Evolutionary conservation across 2,113 vertebrate genomes (phyloP).

Genomic region (Pan troglodytes): DNA sequence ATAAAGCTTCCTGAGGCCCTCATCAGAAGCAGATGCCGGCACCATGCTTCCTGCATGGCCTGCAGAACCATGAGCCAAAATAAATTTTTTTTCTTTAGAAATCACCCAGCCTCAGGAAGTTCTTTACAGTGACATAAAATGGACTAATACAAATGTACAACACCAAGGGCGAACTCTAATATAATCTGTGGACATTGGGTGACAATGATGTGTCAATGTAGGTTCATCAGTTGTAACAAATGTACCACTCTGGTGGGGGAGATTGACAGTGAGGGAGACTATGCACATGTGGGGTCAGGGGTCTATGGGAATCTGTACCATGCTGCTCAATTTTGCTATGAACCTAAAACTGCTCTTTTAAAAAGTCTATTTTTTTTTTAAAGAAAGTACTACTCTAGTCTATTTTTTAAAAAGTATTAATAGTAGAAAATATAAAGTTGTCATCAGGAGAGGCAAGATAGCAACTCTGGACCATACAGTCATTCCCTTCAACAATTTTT

Average conservation of each 20-base stretch:
- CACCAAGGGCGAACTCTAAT: background rate
- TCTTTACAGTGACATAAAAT: too few species aligned
- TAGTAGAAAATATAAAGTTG: background rate
- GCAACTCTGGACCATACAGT: background rate
- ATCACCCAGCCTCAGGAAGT: too few species aligned
- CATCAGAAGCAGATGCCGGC: too few species aligned
- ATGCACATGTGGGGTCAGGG: fast-evolving
- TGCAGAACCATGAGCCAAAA: too few species aligned
- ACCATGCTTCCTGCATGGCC: too few species aligned
- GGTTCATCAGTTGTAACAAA: background rate
- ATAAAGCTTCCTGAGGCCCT: too few species aligned
- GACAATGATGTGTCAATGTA: background rate
- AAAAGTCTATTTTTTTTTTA: background rate
- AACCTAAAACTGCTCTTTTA: background rate
- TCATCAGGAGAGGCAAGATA: background rate
- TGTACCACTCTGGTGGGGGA: background rate
- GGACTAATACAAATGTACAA: background rate
- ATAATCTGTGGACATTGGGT: background rate
- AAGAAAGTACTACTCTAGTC: background rate
- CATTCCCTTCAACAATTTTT: background rate
- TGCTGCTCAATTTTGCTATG: background rate
- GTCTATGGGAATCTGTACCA: background rate
- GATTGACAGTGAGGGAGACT: too few species aligned
- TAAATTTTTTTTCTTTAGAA: too few species aligned
- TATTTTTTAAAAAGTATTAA: background rate